Evolutionary conservation across 1,140 invertebrate genomes (phyloP), one percentile per base, ranked within the genome.

Genomic region (Drosophila bocqueti): DNA sequence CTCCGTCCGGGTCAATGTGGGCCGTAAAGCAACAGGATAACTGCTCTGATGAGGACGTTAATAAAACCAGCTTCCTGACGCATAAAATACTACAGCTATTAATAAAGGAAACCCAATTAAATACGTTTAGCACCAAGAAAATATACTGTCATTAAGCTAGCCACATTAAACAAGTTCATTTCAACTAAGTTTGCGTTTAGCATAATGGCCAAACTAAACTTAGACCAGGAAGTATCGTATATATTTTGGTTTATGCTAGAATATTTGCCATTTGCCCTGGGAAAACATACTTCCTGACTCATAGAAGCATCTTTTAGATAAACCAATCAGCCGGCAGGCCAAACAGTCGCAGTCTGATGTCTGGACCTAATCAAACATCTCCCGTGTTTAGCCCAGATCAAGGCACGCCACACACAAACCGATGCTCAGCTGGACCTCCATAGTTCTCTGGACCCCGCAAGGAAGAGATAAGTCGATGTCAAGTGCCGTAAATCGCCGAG

Each of bases 391-490:
- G 3, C 21, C 29, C 21, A 40, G 40, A 42, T 42, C 49, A 40
- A 16, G 26, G 11, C 7, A n/a, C 18, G 7, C 3, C 10, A 16
- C 13, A 40, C 40, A 11, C 10, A 29, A 24, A 40, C 49, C 49
- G 5, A 58, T 9, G 18, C 11, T 34, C 34, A 13, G 34, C 34
- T 54, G n/a, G n/a, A 52, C 18, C 29, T 36, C 31, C 31, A 16
- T 67, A 18, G 24, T 9, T 40, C 49, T 29, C 49, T 55, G 29
- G 31, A 49, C 18, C 18, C 49, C 46, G 6, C 49, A 21, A 40
- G 34, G 16, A 42, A 24, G 11, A 84, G 80, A 80, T 73, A 89
- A 80, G 57, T 73, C 46, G 40, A 59, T 55, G 57, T 58, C 66
- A 59, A 46, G 42, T 61, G 46, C 76, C 58, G 49, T 87, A 83